Conservation (phyloP, 2,888 invertebrate species). For the Trichopoda pennipes region DNA sequence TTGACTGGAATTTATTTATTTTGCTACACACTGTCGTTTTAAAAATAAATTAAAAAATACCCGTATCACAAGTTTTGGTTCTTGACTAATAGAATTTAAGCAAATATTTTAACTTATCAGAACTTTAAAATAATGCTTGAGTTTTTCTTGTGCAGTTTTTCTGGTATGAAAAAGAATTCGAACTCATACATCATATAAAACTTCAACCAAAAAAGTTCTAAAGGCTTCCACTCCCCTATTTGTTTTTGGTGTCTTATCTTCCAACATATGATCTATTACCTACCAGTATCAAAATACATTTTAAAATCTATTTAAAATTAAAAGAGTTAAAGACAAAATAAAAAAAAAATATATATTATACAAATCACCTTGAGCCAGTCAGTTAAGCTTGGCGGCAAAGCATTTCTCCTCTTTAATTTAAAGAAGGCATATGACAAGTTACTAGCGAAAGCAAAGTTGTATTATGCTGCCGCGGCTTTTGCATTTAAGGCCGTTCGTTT, state of each 20-base stretch:
- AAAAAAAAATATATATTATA: conserved; percentile 27
- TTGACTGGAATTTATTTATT: background rate
- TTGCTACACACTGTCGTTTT: conserved; percentile 6
- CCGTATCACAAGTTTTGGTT: conserved; percentile 76
- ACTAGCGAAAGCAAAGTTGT: conserved; percentile 3
- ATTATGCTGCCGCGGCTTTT: background rate
- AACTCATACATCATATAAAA: conserved; percentile 49
- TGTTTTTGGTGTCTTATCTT: conserved; percentile 1
- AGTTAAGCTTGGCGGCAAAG: conserved; percentile 18
- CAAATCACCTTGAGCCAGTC: conserved; percentile 60
- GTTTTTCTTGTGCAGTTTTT: background rate
- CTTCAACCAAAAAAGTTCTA: background rate
- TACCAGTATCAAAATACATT: conserved; percentile 56
- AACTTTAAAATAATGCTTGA: conserved; percentile 18
- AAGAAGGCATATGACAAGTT: conserved; percentile 53
- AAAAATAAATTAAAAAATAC: conserved; percentile 69
- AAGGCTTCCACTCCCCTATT: conserved; percentile 1
- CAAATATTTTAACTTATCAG: conserved; percentile 70
- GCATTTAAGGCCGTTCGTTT: conserved; percentile 13
- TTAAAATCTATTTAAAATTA: conserved; percentile 58
- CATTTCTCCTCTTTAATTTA: conserved; percentile 17
- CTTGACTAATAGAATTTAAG: conserved; percentile 31
- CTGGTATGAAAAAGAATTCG: background rate
- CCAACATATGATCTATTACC: conserved; percentile 53
- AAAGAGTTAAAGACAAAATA: conserved; percentile 39